These are phyloP conservation scores for Pherbina coryleti DNA, from an alignment of 2,888 invertebrate genomes.

Conservation along the genomic window DNA sequence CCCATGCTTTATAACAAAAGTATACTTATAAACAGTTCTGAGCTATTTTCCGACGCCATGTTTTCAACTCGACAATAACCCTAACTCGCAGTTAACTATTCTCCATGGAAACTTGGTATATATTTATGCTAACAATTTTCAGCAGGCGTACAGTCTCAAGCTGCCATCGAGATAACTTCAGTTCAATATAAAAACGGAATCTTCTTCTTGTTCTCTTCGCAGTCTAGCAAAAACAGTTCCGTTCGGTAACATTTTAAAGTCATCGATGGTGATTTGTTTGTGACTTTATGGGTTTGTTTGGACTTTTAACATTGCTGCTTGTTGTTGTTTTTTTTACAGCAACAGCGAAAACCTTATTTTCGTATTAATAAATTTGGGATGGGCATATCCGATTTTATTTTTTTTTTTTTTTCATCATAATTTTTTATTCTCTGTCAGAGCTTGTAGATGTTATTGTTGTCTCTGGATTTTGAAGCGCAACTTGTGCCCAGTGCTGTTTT, in stretches of 20 bases:
- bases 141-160: background rate
- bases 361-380: slow-evolving; percentile 57
- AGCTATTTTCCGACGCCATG: too few species aligned
- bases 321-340: slow-evolving; percentile 14
- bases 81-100: too few species aligned
- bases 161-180: slow-evolving; percentile 7
- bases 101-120: too few species aligned
- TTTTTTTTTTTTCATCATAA: slow-evolving; percentile 10
- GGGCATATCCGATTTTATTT: slow-evolving; percentile 64
- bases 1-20: too few species aligned
- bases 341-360: slow-evolving; percentile 41
- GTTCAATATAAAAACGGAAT: slow-evolving; percentile 1
- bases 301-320: slow-evolving; percentile 30
- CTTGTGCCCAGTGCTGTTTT: slow-evolving; percentile 27
- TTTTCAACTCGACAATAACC: too few species aligned
- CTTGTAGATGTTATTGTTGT: background rate
- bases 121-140: slow-evolving; percentile 9
- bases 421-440: background rate
- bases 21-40: too few species aligned
- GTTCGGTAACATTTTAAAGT: slow-evolving; percentile 44
- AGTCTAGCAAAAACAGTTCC: slow-evolving; percentile 34
- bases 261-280: slow-evolving; percentile 46
- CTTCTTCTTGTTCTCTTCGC: slow-evolving; percentile 16
- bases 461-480: background rate
- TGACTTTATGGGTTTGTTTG: slow-evolving; percentile 41